These are phyloP conservation scores for Euplexia lucipara DNA, from an alignment of 2,888 invertebrate genomes.

Conservation along the genomic window DNA sequence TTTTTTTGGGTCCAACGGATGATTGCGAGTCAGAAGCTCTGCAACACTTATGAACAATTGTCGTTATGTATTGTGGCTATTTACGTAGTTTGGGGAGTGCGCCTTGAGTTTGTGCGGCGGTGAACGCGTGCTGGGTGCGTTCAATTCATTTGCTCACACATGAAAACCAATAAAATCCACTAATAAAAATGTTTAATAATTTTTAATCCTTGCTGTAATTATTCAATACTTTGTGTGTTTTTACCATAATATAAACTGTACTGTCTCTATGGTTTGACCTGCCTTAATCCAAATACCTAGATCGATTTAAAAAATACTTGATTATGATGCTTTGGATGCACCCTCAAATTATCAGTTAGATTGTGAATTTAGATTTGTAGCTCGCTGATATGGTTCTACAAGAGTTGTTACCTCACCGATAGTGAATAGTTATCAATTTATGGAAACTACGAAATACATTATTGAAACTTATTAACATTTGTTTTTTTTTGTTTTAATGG, in stretches of 20 bases:
- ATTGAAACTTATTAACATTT: conserved; percentile 72
- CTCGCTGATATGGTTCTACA: conserved; percentile 84
- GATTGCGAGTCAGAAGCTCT: conserved; percentile 51
- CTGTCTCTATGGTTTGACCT: conserved; percentile 16
- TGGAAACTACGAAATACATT: conserved; percentile 87
- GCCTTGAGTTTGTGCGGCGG: conserved; percentile 74
- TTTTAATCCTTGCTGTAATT: conserved; percentile 28
- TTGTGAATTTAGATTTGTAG: conserved; percentile 84
- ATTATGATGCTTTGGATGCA: conserved; percentile 76
- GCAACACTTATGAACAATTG: conserved; percentile 39
- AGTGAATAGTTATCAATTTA: conserved; percentile 89
- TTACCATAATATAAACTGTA: conserved; percentile 19
- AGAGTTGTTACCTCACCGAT: conserved; percentile 90
- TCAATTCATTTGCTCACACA: conserved; percentile 61
- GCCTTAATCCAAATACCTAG: conserved; percentile 11
- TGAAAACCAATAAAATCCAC: conserved; percentile 30
- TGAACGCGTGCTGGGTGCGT: conserved; percentile 73
- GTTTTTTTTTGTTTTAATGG: conserved; percentile 36
- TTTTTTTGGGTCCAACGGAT: conserved; percentile 71
- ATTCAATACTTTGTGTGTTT: conserved; percentile 32
- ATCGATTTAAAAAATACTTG: conserved; percentile 24
- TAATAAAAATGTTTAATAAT: conserved; percentile 15
- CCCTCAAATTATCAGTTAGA: conserved; percentile 82
- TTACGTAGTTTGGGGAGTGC: conserved; percentile 56
- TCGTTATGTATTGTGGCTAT: conserved; percentile 50